Evolutionary conservation across 2,797 vertebrate genomes (phyloP), one percentile per base, ranked within the genome.

Genomic region (Melanotaenia pygmaea): DNA sequence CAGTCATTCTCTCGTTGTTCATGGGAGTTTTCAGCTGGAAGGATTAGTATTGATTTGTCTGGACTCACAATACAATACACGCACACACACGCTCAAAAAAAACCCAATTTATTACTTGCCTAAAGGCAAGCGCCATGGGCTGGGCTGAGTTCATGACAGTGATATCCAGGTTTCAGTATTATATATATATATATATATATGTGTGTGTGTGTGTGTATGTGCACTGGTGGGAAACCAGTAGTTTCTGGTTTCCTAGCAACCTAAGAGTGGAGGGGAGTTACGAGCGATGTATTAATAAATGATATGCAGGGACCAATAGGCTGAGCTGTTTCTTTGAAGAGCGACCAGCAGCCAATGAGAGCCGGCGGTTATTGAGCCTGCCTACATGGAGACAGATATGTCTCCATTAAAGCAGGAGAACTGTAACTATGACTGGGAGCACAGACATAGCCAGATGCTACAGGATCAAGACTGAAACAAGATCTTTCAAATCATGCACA

Each of bases 241-340:
- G 92, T 92, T 91, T 90, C 89, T 89, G 93, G 97, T 97, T 97
- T 94, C 96, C 93, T 96, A 96, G 96, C 96, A 97, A 98, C 97
- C 84, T 78, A 77, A 81, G 91, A 93, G 94, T 10, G 83, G 93
- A 92, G 90, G 90, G 90, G 89, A 91, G 86, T 91, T 89, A 92
- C 45, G 88, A 73, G 83, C 81, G 87, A 89, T 83, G 82, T 81
- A 80, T 80, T 70, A 40, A 64, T 73, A 90, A 84, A 81, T 81
- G 37, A 86, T 82, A 58, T 86, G 60, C 71, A 32, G 68, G 62
- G 81, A 79, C 91, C 86, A 90, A 90, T 84, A 45, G 65, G 64
- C 75, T 30, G 70, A 58, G 70, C 74, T 0, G 54, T 80, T 82
- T 80, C 57, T 73, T 54, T 18, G 72, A 62, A 10, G 62, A 61